These are phyloP conservation scores for Rhagophthalmus giganteus DNA, from an alignment of 2,888 invertebrate genomes.

Conservation along the genomic window DNA sequence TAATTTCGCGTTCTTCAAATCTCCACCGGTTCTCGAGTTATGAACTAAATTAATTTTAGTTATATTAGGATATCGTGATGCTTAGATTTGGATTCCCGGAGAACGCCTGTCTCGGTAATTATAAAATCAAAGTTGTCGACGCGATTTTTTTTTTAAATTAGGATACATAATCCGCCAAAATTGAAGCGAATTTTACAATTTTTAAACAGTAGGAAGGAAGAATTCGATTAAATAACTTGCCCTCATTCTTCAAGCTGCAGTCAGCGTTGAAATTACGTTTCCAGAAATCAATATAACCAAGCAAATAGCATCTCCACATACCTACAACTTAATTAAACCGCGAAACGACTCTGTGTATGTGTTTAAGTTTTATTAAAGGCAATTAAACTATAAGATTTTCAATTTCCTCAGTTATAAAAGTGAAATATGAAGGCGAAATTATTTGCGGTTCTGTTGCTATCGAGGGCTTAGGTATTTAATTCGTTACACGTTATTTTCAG, in stretches of 20 bases:
- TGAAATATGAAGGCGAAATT: constrained; percentile 39
- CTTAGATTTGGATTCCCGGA: constrained; percentile 2
- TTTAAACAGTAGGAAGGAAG: too few species aligned
- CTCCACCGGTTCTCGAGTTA: constrained; percentile 4
- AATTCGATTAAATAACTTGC: not conserved
- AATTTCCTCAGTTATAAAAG: constrained; percentile 48
- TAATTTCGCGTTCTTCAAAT: constrained; percentile 33
- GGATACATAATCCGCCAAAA: too few species aligned
- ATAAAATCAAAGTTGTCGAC: constrained; percentile 2
- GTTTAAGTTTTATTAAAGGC: constrained; percentile 51
- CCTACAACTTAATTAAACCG: constrained; percentile 52
- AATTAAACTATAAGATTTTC: constrained; percentile 52
- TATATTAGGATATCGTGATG: constrained; percentile 6
- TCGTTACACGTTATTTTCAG: too few species aligned
- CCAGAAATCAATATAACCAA: constrained; percentile 47
- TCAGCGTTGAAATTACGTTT: constrained; percentile 27
- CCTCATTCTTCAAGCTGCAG: constrained; percentile 10
- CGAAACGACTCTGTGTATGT: constrained; percentile 37
- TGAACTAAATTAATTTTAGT: constrained; percentile 1
- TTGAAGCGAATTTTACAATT: too few species aligned
- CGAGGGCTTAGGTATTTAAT: too few species aligned
- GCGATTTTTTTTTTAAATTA: too few species aligned
- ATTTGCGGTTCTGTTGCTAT: constrained; percentile 12
- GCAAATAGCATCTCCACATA: constrained; percentile 49
- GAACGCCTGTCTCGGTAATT: constrained; percentile 1